These are phyloP conservation scores for Norana najaformis DNA, from an alignment of 2,888 invertebrate species.

Conservation along the genomic window DNA sequence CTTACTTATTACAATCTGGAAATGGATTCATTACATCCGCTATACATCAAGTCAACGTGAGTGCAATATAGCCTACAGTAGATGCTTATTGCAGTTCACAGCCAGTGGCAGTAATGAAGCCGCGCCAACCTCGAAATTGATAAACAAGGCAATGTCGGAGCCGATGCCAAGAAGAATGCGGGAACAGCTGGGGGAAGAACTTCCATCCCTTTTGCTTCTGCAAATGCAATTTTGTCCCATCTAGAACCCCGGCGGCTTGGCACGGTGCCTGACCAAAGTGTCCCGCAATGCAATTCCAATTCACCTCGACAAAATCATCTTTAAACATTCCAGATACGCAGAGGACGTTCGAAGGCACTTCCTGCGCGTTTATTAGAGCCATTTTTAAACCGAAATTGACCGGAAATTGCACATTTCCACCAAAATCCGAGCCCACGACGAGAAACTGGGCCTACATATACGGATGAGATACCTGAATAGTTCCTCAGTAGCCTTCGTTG, in stretches of 20 bases:
- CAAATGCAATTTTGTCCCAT: neutral
- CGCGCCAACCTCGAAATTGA: neutral
- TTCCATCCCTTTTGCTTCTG: neutral
- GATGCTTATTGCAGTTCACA: neutral
- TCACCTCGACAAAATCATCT: neutral
- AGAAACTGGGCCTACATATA: neutral
- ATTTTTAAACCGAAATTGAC: neutral
- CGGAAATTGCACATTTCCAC: constrained; percentile 13
- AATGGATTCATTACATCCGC: neutral
- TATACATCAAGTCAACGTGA: neutral
- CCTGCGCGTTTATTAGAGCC: neutral
- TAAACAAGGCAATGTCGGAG: neutral
- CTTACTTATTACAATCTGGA: too few relatives aligned
- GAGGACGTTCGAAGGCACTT: neutral
- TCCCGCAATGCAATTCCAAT: constrained; percentile 1
- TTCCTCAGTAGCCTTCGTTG: neutral
- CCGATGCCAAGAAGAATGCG: neutral
- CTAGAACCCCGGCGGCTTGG: neutral
- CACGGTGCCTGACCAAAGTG: neutral
- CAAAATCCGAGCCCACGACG: neutral
- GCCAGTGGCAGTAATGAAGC: neutral
- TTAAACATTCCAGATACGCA: neutral
- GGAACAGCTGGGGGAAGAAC: neutral
- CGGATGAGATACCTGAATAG: neutral
- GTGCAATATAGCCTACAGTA: neutral